Conservation (phyloP, 2,797 vertebrate species). For the Gallinago nigripennis region DNA sequence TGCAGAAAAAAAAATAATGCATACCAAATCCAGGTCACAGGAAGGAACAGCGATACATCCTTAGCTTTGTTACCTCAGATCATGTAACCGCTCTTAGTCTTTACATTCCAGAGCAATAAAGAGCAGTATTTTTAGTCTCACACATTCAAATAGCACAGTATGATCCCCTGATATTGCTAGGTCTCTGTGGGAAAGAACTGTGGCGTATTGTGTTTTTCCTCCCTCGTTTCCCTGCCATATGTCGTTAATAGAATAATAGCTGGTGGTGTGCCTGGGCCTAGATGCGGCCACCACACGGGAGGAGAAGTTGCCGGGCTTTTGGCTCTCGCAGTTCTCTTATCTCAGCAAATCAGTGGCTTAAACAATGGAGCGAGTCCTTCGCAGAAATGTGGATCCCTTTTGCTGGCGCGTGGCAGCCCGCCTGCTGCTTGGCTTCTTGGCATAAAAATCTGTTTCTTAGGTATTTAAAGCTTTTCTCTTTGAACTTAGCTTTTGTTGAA, state of each 20-base stretch:
- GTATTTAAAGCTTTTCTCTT: background rate
- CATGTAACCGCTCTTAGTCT: constrained; percentile 2
- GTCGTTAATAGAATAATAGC: background rate
- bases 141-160: constrained; percentile 43
- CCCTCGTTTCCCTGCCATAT: constrained; percentile 16
- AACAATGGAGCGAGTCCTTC: background rate
- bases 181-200: background rate
- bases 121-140: constrained; percentile 57
- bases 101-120: constrained; percentile 50
- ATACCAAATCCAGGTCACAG: constrained; percentile 40
- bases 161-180: constrained; percentile 6
- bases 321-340: background rate
- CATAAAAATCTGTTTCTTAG: background rate
- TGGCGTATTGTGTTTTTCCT: constrained; percentile 1
- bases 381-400: background rate
- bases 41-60: constrained; percentile 14
- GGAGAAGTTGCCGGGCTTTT: background rate
- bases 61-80: constrained; percentile 34
- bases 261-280: background rate
- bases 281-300: background rate
- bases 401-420: background rate
- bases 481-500: background rate
- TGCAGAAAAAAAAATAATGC: constrained; percentile 69
- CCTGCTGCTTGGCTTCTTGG: background rate
- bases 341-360: background rate